These are phyloP conservation scores for Gopherus evgoodei DNA, from an alignment of 2,113 vertebrate species.

Conservation along the genomic window DNA sequence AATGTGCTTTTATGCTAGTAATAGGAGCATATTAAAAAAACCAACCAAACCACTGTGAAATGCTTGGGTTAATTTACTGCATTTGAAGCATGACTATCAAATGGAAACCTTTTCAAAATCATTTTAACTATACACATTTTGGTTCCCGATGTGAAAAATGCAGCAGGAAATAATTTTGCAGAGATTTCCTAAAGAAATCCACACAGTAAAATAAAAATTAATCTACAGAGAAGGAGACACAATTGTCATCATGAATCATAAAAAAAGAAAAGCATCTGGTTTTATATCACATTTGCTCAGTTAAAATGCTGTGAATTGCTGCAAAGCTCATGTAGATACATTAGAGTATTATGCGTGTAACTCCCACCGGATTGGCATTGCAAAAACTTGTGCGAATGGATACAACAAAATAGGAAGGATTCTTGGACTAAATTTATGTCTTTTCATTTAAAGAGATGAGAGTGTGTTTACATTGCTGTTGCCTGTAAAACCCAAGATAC, in stretches of 20 bases:
- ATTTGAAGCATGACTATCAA: not conserved
- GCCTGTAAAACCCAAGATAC: not conserved
- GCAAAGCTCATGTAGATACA: not conserved
- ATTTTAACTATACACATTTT: not conserved
- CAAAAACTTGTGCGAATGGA: not conserved
- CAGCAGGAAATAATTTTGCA: not conserved
- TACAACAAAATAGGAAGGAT: not conserved
- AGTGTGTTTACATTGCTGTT: not conserved
- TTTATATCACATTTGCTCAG: not conserved
- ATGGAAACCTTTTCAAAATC: not conserved
- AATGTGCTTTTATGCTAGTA: not conserved
- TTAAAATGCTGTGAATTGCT: not conserved
- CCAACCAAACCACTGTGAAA: not conserved
- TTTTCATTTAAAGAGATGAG: not conserved
- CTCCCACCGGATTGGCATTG: constrained; percentile 10
- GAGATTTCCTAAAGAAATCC: not conserved
- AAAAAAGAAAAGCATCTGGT: not conserved
- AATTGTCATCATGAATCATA: not conserved
- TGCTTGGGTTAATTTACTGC: not conserved
- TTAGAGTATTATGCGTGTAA: not conserved
- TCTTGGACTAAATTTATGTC: not conserved
- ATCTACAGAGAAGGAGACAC: not conserved
- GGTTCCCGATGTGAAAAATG: not conserved
- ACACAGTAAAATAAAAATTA: not conserved
- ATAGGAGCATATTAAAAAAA: not conserved